Base-by-base conservation (phyloP, 2,113 vertebrate genomes). In the Empidonax traillii region DNA sequence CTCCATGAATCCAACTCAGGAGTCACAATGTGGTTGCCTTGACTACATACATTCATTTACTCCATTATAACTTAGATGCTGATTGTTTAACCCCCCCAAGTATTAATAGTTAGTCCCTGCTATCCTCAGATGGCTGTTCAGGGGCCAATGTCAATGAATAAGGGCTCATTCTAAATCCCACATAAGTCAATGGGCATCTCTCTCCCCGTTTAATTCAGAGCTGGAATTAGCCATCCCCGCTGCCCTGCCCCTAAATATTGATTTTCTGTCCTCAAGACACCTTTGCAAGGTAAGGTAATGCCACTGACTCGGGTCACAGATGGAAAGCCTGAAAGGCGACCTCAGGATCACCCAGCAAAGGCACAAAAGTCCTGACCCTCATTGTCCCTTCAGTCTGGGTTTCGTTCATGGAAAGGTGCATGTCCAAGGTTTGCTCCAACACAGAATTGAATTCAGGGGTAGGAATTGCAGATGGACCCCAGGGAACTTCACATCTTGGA, bases 181-280 rank as follows among this genome's bases (percentile, higher is more conserved):
- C 65, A 5, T 53, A 89, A 96, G 86, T 96, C 94, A 96, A 93
- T 95, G 93, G 90, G 90, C 73, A 92, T 30, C 87, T 86, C 93
- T 92, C 43, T 37, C 25, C 94, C 95, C 76, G 51, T 79, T 94
- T 52, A 49, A 76, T 92, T 56, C 90, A 49, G 83, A 76, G 88
- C 73, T 90, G 93, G 96, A 94, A 90, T 96, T 94, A 96, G 90
- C 80, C 82, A 90, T 87, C 75, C 61, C 65, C 0, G 5, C 84
- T 72, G 73, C 56, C 12, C 3, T 56, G 83, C 73, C 56, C 47
- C 49, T 52, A 75, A 6, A 92, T 82, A 96, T 75, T 89, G 8
- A 93, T 85, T 59, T 52, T 90, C 63, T 96, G 94, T 96, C 96
- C 96, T 95, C 83, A 85, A 41, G 80, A 67, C 90, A 96, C 85